phyloP scores from a whole-genome alignment of 2,113 vertebrate genomes.

The Trachemys scripta region DNA sequence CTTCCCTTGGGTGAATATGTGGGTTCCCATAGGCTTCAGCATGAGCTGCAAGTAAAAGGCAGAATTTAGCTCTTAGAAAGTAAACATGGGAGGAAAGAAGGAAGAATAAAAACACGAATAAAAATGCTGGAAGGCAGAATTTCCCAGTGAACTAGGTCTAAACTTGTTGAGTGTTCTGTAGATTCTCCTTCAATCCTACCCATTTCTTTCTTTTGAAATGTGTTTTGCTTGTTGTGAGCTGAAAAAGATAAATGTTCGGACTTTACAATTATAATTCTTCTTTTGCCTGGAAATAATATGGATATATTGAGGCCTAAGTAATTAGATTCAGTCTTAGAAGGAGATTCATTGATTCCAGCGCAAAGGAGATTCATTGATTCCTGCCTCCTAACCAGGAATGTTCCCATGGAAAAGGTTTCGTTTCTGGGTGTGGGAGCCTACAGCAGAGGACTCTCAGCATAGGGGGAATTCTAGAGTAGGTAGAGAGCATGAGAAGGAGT shows the following conservation, averaged over 20 bases:
- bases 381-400: neutral
- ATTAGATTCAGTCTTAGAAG: neutral
- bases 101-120: neutral
- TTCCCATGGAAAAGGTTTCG: neutral
- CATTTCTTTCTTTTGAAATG: neutral
- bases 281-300: neutral
- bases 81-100: neutral
- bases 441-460: neutral
- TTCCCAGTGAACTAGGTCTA: neutral
- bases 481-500: neutral
- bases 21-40: neutral
- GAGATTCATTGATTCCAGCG: neutral
- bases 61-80: neutral
- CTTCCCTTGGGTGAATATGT: neutral
- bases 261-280: neutral
- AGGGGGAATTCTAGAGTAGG: neutral
- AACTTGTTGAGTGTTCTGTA: neutral
- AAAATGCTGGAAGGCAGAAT: neutral
- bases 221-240: neutral
- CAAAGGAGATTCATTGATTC: neutral
- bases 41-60: neutral
- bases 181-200: neutral
- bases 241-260: neutral
- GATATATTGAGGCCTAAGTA: neutral
- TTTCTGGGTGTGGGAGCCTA: neutral